Base-by-base conservation (phyloP, 2,113 vertebrate genomes). In the Platysteira castanea region DNA sequence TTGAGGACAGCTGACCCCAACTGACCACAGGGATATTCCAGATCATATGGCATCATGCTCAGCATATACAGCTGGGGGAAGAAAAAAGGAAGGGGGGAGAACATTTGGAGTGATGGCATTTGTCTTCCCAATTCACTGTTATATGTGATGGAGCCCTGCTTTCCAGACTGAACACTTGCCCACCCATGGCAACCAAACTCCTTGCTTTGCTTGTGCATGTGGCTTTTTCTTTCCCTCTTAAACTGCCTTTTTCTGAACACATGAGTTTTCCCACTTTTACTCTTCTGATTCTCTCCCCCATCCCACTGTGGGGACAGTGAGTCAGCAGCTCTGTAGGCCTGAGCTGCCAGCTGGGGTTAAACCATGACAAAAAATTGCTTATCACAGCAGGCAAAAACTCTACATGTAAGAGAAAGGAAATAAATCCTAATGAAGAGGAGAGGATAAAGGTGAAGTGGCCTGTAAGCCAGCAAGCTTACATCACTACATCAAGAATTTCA, bases 131-230 rank as follows among this genome's bases (percentile, higher is more conserved):
- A 41, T 20, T 24, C 65, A 54, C 20, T 63, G 47, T 11, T 41
- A 24, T 0, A 0, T 14, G 41, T 54, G 65, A 70, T 30, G 16
- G 39, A 70, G 47, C 13, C 15, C 47, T 70, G 41, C 49, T 63
- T 30, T 47, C 65, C 65, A 49, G n/a, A 30, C 57, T 56, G n/a
- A 61, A 70, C 49, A 54, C 9, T 30, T 87, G 41, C 19, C 65
- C 30, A 21, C 8, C 56, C 24, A 10, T 15, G 17, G 65, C 30
- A 16, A 70, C 79, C 41, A 11, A 79, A 47, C 16, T 56, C 20
- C 41, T 54, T 41, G 28, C n/a, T 79, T 74, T 54, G 11, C 17
- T 65, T 56, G 41, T 26, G n/a, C 30, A 24, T 5, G 19, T 47
- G 49, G 3, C 19, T 63, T 71, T 41, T 78, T n/a, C 30, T n/a